Evolutionary conservation across 2,113 vertebrate genomes (phyloP).

Genomic region (Formicarius rufipectus): DNA sequence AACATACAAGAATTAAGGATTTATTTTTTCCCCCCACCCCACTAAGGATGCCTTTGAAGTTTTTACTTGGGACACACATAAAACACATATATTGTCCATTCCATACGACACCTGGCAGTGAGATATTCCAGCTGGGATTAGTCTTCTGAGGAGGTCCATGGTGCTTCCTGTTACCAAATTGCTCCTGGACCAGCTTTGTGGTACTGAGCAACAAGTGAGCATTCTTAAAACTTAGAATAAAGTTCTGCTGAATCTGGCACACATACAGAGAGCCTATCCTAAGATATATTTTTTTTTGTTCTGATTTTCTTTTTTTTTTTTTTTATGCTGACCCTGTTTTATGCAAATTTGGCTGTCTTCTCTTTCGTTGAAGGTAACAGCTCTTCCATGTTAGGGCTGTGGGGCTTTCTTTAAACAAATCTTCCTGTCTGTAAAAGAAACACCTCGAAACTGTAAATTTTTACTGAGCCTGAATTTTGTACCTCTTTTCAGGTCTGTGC

Average conservation of each 20-base stretch:
- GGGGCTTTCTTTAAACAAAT: background rate
- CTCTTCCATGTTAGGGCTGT: background rate
- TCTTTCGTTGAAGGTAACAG: background rate
- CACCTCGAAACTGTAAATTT: background rate
- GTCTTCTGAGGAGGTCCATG: background rate
- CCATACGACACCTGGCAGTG: background rate
- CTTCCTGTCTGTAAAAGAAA: background rate
- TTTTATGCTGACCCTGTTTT: background rate
- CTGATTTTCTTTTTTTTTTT: background rate
- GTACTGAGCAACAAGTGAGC: background rate
- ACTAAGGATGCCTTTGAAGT: background rate
- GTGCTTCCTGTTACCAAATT: background rate
- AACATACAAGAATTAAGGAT: background rate
- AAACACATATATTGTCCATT: background rate
- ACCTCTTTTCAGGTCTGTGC: background rate
- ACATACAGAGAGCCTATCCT: background rate
- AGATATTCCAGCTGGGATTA: background rate
- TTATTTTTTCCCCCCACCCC: background rate
- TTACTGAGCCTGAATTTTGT: background rate
- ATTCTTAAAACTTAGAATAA: background rate
- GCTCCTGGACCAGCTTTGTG: background rate
- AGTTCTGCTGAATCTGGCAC: background rate
- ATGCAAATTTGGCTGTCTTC: background rate
- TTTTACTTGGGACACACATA: background rate
- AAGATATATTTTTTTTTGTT: background rate